A percentile compares a stretch with the other conserved stretches of the same genome.
Conservation (phyloP, 1,140 invertebrate species). For the Phymorhynchus buccinoides region DNA sequence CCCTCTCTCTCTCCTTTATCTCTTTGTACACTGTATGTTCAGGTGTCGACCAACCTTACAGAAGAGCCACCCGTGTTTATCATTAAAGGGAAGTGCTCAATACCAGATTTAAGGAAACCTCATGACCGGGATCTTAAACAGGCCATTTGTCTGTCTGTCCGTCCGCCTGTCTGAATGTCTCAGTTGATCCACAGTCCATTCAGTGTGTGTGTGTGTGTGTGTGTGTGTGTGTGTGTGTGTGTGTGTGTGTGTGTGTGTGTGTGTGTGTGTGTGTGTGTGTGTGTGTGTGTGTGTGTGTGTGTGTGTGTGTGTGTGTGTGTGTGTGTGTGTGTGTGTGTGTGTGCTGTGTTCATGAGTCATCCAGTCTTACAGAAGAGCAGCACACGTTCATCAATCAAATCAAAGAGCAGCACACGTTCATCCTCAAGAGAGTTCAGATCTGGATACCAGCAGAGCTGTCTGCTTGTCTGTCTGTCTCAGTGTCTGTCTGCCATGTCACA, state of each 20-base stretch:
- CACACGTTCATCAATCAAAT: not conserved
- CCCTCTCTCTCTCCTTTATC: too few relatives aligned
- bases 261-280: not conserved
- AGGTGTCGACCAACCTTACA: too few relatives aligned
- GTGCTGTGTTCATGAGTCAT: not conserved
- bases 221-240: constrained; percentile 11
- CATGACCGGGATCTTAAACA: too few relatives aligned
- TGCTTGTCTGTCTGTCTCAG: too few relatives aligned
- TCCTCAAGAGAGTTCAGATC: too few relatives aligned
- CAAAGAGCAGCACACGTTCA: not conserved
- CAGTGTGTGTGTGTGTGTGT: not conserved
- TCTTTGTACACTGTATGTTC: too few relatives aligned
- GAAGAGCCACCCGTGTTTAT: too few relatives aligned
- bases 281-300: not conserved
- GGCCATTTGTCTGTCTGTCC: not conserved
- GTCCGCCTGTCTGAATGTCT: not conserved
- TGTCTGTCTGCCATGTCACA: not conserved
- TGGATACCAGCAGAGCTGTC: too few relatives aligned
- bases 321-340: not conserved
- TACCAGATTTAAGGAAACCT: too few relatives aligned
- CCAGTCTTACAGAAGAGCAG: not conserved
- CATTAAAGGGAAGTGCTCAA: too few relatives aligned
- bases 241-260: not conserved
- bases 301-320: constrained; percentile 14
- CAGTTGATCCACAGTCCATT: too few relatives aligned